These are phyloP conservation scores for Clytia hemisphaerica DNA, from an alignment of 30 jellyfish, hydroid and myxozoan species.

Conservation along the genomic window DNA sequence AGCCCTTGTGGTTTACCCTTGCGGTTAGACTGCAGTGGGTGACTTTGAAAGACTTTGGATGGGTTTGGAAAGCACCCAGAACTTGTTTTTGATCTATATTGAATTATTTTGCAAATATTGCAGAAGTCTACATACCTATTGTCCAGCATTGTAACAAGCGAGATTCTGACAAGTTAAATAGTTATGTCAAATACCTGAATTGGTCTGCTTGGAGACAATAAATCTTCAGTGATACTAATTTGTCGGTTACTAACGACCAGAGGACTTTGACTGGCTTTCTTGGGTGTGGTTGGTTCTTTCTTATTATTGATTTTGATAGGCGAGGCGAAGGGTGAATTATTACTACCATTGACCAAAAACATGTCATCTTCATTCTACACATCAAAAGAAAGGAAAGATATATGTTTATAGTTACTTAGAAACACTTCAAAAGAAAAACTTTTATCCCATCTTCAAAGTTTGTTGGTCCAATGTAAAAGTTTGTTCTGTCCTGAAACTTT, in stretches of 20 bases:
- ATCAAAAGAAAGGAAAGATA: not conserved
- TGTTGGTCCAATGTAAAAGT: too few relatives aligned
- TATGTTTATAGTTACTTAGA: not conserved
- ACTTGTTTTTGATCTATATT: too few relatives aligned
- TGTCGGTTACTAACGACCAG: slow-evolving; percentile 28
- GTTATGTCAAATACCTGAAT: slow-evolving; percentile 13
- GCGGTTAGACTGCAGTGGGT: too few relatives aligned
- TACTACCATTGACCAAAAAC: not conserved
- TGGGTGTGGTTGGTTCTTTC: too few relatives aligned
- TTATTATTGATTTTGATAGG: slow-evolving; percentile 4
- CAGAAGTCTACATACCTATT: too few relatives aligned
- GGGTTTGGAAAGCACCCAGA: too few relatives aligned
- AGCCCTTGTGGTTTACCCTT: too few relatives aligned
- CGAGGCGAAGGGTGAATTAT: slow-evolving; percentile 16
- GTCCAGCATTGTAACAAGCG: too few relatives aligned
- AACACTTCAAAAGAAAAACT: not conserved
- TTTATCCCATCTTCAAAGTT: too few relatives aligned
- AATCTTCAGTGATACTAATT: slow-evolving; percentile 12
- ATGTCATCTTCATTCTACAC: slow-evolving; percentile 21
- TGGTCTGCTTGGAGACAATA: slow-evolving; percentile 22
- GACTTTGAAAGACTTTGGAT: not conserved
- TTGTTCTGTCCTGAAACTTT: too few relatives aligned
- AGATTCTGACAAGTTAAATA: too few relatives aligned
- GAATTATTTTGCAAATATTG: too few relatives aligned
- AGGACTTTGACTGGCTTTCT: slow-evolving; percentile 12